Percentiles rank a stretch among this genome's conserved stretches.
Evolutionary conservation across 2,888 invertebrate species (phyloP).

Genomic region (Epiblema foenella): DNA sequence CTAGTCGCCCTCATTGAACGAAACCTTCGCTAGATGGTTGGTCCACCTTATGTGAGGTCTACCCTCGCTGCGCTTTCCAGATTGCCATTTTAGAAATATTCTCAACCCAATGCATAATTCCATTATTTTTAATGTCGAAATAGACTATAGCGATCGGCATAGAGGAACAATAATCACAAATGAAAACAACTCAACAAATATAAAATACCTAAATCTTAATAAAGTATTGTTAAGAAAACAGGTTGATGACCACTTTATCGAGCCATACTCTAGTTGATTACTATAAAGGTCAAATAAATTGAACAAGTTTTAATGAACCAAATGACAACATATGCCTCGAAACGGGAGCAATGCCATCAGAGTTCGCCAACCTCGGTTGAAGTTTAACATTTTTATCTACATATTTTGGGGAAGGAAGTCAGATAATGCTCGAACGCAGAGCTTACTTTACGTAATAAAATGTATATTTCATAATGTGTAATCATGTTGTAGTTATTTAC

Average conservation of each 20-base stretch:
- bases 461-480: not conserved
- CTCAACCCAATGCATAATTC: no score
- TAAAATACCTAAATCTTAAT: not conserved
- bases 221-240: not conserved
- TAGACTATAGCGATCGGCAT: no score
- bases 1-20: no score
- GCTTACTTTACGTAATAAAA: not conserved
- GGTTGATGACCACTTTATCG: conserved; percentile 21
- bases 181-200: not conserved
- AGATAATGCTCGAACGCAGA: conserved; percentile 9
- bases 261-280: not conserved
- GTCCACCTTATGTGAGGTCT: no score
- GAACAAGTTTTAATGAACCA: conserved; percentile 14
- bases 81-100: no score
- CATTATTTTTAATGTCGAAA: not conserved
- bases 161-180: not conserved
- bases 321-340: not conserved
- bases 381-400: not conserved
- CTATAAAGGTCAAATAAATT: conserved; percentile 35
- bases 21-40: no score
- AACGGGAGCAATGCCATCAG: conserved; percentile 23
- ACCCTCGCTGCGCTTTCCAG: no score
- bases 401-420: conserved; percentile 19
- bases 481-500: not conserved
- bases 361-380: conserved; percentile 7